phyloP scores from a whole-genome alignment of 53 echinoderm and acorn worm genomes.

The Astropecten irregularis region DNA sequence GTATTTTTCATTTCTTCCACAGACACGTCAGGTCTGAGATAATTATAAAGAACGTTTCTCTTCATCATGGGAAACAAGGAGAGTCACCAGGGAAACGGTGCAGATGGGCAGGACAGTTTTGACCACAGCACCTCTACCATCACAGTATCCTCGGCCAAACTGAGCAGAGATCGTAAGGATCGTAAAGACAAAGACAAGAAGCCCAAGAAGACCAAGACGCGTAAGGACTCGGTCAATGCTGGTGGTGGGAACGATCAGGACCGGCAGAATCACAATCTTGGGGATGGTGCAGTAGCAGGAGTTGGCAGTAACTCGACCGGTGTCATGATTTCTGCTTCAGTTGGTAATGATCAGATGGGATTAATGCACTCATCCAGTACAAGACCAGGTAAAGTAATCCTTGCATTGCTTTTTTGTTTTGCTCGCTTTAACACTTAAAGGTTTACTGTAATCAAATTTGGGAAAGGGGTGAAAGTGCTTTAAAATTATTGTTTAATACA shows the following conservation, averaged over 20 bases:
- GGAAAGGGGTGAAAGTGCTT: too few species aligned
- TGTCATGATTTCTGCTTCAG: constrained; percentile 40
- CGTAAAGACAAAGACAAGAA: constrained; percentile 67
- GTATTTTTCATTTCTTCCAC: too few species aligned
- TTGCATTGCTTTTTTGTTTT: too few species aligned
- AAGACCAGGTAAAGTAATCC: constrained; percentile 10
- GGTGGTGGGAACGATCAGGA: background rate
- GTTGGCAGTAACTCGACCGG: background rate
- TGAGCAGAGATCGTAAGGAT: constrained; percentile 55
- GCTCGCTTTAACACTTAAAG: too few species aligned
- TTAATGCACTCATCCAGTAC: constrained; percentile 34
- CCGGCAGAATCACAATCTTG: constrained; percentile 25
- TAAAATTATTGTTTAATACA: too few species aligned
- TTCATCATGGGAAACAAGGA: constrained; percentile 82
- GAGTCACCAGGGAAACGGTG: constrained; percentile 16
- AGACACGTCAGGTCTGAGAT: too few species aligned
- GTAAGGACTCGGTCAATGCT: constrained; percentile 35
- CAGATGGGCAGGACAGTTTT: constrained; percentile 19
- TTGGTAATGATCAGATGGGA: constrained; percentile 38
- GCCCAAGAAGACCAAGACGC: constrained; percentile 42
- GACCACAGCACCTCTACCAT: constrained; percentile 56
- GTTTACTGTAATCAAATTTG: too few species aligned
- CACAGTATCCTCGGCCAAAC: constrained; percentile 43
- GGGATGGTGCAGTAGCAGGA: constrained; percentile 4
- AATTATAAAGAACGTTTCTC: too few species aligned